Base-by-base conservation (phyloP, 2,797 vertebrate genomes). In the Eidolon dupreanum region DNA sequence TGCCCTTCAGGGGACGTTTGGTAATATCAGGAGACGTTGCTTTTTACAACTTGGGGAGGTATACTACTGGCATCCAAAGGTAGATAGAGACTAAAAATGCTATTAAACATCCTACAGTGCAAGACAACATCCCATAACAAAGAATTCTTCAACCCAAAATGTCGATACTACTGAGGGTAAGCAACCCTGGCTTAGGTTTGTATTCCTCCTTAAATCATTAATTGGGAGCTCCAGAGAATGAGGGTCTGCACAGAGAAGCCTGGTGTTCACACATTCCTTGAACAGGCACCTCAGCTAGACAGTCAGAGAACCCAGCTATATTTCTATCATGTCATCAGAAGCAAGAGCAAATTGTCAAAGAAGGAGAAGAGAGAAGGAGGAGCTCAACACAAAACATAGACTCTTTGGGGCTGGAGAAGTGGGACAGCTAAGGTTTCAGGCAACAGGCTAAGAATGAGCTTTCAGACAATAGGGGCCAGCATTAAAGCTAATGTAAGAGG, bases 401-500 rank as follows among this genome's bases (percentile, higher is more conserved):
- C 24, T 15, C 71, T 15, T 15, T n/a, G 7, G 20, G 61, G 33
- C 22, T 22, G 8, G n/a, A 61, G 53, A 36, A 43, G 3, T 0
- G 4, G 15, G 46, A 8, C 19, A 13, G 17, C 33, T 10, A 31
- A 9, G 6, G 41, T 6, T 20, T 43, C 15, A 12, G 17, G 3
- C 17, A 13, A 10, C 2, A 3, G 43, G 28, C 22, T 46, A 8
- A 20, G 55, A 65, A 28, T 11, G 22, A 36, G 31, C 36, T 68
- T 71, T 7, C 0, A 1, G 57, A 57, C 7, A 5, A 10, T 1
- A 33, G 33, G 57, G 38, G 28, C 26, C 49, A 61, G 22, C 26
- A 0, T 2, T 7, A 16, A n/a, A 28, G 19, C 24, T 38, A 3
- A 16, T 6, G 19, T 19, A 10, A 12, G 19, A 38, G 43, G 31